A percentile compares a stretch with the other conserved stretches of the same genome.
Conservation (phyloP, 23 tunicate genomes). For the Trididemnum clinides region DNA sequence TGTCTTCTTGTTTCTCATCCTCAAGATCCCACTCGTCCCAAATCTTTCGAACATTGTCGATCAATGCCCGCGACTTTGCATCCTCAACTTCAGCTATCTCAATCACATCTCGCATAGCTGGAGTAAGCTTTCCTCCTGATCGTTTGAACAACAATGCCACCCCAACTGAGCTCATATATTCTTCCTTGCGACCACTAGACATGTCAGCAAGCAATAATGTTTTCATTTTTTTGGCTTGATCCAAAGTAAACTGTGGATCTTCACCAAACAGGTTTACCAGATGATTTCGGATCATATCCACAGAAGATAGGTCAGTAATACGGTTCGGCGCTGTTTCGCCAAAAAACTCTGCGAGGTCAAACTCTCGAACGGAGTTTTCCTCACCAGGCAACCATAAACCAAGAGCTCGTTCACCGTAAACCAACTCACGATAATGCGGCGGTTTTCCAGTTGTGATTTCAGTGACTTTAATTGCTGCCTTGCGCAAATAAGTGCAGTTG, state of each 20-base stretch:
- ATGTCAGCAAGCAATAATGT: slow-evolving; percentile 5
- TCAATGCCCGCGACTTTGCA: background rate
- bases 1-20: slow-evolving; percentile 7
- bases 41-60: slow-evolving; percentile 3
- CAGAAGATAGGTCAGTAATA: slow-evolving; percentile 17
- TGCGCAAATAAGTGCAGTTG: slow-evolving; percentile 15
- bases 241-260: background rate
- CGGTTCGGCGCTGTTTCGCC: slow-evolving; percentile 21
- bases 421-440: slow-evolving; percentile 34
- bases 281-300: background rate
- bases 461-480: slow-evolving; percentile 28
- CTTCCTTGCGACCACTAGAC: slow-evolving; percentile 16
- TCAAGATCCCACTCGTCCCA: slow-evolving; percentile 40
- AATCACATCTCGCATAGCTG: slow-evolving; percentile 7
- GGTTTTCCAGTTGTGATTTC: slow-evolving; percentile 32
- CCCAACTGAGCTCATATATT: slow-evolving; percentile 35
- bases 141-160: slow-evolving; percentile 23
- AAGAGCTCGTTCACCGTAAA: slow-evolving; percentile 37
- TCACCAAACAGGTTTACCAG: slow-evolving; percentile 13
- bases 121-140: slow-evolving; percentile 26
- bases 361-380: background rate
- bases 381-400: slow-evolving; percentile 37
- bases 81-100: background rate
- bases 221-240: slow-evolving; percentile 11
- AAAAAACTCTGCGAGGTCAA: slow-evolving; percentile 23